Base-by-base conservation (phyloP, 2,888 invertebrate genomes). In the Hypomecis punctinalis region DNA sequence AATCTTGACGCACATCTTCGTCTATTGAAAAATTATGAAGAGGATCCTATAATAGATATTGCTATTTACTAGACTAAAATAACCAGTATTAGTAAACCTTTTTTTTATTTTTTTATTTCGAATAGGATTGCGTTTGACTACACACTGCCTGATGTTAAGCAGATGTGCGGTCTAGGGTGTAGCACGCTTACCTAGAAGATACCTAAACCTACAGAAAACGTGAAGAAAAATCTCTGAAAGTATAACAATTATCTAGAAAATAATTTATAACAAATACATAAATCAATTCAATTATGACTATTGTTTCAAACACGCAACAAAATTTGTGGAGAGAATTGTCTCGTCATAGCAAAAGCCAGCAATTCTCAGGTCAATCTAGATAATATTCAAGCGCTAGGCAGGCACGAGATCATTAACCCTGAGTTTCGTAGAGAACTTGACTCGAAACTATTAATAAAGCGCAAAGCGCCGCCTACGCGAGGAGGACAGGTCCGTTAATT, bases 371-470 rank as follows among this genome's bases (percentile, higher is more conserved):
- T n/a, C 11, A 23, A 56, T 13, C 23, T 43, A 51, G 47, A 45
- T 48, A 35, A 43, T 8, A 54, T 42, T 42, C 42, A 48, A 42
- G 48, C 40, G 7, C 54, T 60, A 48, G 43, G 43, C 13, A 61
- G 47, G 47, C 57, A 37, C n/a, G 57, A 71, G 66, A 59, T 66
- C 69, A 68, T 63, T 68, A 68, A 61, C 67, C 68, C 48, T 45
- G 35, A 45, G 59, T 58, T 67, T 71, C 58, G 61, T 68, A 48
- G 64, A 71, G 62, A 69, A 63, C 64, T 58, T 66, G 57, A 55
- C 62, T 63, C 43, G 61, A 56, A 68, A 65, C 68, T 69, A 67
- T 67, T 63, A 67, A 65, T 71, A 65, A 68, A 68, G 62, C 49
- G 52, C 37, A 61, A 64, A 63, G 53, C 61, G 13, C 57, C 68